Evolutionary conservation across 2,113 vertebrate genomes (phyloP).

Genomic region (Tragulus kanchil): DNA sequence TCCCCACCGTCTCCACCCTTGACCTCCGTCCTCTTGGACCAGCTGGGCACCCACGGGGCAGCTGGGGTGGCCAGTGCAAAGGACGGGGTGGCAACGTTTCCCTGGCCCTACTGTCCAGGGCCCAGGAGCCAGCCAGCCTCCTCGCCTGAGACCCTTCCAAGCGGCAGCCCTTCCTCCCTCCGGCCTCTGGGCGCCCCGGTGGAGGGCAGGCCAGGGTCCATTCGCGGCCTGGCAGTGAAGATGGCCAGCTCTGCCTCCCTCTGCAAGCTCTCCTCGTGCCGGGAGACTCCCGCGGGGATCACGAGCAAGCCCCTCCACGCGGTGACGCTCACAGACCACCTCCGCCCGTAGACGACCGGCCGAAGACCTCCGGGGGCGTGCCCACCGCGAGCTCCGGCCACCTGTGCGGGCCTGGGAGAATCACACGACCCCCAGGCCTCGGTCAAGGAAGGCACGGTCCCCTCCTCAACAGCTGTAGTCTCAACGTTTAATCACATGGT

Average conservation of each 20-base stretch:
- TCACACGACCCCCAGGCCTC: neutral
- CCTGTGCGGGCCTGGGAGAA: neutral
- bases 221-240: fast-evolving
- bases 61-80: neutral
- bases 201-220: neutral
- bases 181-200: fast-evolving
- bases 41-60: neutral
- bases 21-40: neutral
- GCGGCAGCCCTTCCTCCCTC: neutral
- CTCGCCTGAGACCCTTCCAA: too few relatives aligned
- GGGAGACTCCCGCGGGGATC: neutral
- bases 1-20: neutral
- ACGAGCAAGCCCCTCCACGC: fast-evolving
- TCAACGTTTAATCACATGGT: neutral
- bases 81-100: neutral
- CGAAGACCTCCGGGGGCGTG: neutral
- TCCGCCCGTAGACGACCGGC: neutral
- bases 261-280: neutral
- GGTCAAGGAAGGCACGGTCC: neutral
- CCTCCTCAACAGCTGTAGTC: neutral
- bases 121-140: neutral
- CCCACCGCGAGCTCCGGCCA: too few relatives aligned
- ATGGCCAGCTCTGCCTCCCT: neutral
- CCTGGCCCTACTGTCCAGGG: fast-evolving
- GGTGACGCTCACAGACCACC: neutral